phyloP scores from a whole-genome alignment of 2,888 invertebrate genomes.

The Eristalis pertinax region DNA sequence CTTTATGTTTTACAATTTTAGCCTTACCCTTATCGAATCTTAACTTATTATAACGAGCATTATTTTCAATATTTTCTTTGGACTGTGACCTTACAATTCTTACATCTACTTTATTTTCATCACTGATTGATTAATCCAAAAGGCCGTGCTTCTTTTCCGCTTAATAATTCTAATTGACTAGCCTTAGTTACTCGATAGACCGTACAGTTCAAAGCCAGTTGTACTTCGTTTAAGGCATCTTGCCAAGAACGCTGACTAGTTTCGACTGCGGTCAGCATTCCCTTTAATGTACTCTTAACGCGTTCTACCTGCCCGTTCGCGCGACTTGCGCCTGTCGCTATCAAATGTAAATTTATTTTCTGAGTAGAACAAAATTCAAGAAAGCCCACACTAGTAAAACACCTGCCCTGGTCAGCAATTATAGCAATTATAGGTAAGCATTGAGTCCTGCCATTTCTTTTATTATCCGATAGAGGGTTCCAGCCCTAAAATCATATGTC shows the following conservation, averaged over 20 bases:
- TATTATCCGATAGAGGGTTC: constrained; percentile 10
- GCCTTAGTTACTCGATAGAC: constrained; percentile 24
- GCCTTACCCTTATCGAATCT: constrained; percentile 16
- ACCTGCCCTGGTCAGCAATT: constrained; percentile 56
- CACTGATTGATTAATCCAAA: constrained; percentile 20
- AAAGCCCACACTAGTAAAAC: constrained; percentile 46
- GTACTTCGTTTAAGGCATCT: constrained; percentile 51
- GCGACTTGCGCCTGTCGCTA: constrained; percentile 57
- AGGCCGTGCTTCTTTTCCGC: constrained; percentile 30
- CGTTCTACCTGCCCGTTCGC: constrained; percentile 66
- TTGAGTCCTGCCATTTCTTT: constrained; percentile 13
- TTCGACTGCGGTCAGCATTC: constrained; percentile 61
- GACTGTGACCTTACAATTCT: constrained; percentile 14
- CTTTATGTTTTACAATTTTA: constrained; percentile 24
- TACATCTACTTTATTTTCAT: constrained; percentile 5
- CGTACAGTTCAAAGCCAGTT: constrained; percentile 43
- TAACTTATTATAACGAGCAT: constrained; percentile 26
- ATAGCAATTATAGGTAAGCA: constrained; percentile 31
- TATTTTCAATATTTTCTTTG: constrained; percentile 38
- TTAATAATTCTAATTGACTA: constrained; percentile 27
- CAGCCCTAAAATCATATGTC: constrained; percentile 3
- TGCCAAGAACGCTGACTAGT: constrained; percentile 57
- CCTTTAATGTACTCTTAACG: constrained; percentile 54
- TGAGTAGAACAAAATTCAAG: constrained; percentile 42
- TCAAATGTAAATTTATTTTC: constrained; percentile 40